Evolutionary conservation across 2,797 vertebrate genomes (phyloP), one percentile per base, ranked within the genome.

Genomic region (Cossypha polioptera): DNA sequence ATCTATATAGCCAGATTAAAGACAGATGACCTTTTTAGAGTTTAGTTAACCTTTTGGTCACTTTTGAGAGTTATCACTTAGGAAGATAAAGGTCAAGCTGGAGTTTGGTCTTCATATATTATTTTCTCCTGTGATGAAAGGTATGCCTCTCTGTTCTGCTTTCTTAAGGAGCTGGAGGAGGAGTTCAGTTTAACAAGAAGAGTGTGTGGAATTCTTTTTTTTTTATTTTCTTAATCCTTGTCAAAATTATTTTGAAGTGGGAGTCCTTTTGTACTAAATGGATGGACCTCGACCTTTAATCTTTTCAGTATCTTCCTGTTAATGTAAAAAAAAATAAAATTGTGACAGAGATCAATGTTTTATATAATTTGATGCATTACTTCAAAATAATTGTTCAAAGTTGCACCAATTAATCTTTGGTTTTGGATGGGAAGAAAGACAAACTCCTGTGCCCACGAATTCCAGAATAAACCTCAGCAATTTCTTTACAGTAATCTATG

Each of bases 21-120:
- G 98, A 98, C 98, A 98, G 97, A 89, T 98, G 98, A 98, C 98
- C 98, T 98, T 98, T 98, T 96, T 95, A 97, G 89, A 98, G 96
- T 97, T 98, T 98, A 97, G 97, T 97, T 98, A 98, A 98, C 98
- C 98, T 98, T 98, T 98, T 95, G 96, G 95, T 97, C 97, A 97
- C 96, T 98, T 97, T 95, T 96, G 97, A 97, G 92, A 98, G 96
- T 97, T 97, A 97, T 97, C 97, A 97, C 87, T 98, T 98, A 97
- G 86, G 96, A 98, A 98, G 96, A 96, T 97, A 98, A 98, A 98
- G 97, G 98, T 98, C 97, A 98, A 58, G 92, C 74, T 76, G 76
- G 77, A 97, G 88, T 93, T 97, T 79, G 86, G 94, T 90, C 95
- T 97, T 95, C 75, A 86, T 94, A 79, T 91, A 86, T 95, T 95